Conservation (phyloP, 1,140 invertebrate species). For the Brachionus rubens region DNA sequence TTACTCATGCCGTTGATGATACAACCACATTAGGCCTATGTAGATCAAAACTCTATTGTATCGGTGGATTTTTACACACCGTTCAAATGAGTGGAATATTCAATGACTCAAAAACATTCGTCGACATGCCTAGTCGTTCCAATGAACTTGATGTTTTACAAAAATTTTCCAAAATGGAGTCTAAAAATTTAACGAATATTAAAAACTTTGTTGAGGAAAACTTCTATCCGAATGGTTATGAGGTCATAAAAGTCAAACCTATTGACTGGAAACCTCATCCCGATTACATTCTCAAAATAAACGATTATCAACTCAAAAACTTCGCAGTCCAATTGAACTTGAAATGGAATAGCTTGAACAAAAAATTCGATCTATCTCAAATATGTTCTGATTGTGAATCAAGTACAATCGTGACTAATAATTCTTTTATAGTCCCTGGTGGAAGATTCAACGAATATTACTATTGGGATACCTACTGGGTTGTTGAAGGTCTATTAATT, state of each 20-base stretch:
- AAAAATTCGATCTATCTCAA: constrained; percentile 1
- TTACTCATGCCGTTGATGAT: no score
- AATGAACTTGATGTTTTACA: neutral
- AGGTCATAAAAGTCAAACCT: neutral
- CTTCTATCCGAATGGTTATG: constrained; percentile 14
- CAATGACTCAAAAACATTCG: constrained; percentile 44
- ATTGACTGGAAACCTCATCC: constrained; percentile 15
- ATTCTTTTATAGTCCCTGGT: constrained; percentile 73
- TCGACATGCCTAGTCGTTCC: constrained; percentile 6
- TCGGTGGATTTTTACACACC: constrained; percentile 22
- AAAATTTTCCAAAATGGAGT: neutral
- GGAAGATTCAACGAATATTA: constrained; percentile 81
- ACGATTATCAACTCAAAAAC: neutral
- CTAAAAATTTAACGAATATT: neutral
- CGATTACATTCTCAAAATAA: neutral
- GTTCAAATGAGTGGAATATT: constrained; percentile 22
- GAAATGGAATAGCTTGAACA: constrained; percentile 41
- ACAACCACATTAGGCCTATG: neutral
- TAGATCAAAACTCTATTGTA: constrained; percentile 14
- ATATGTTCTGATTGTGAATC: constrained; percentile 23
- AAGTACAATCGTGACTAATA: constrained; percentile 6
- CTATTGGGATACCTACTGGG: constrained; percentile 94
- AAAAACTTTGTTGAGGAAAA: constrained; percentile 15
- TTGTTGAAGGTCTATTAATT: constrained; percentile 75
- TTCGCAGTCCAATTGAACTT: neutral